Evolutionary conservation across 2,797 vertebrate genomes (phyloP).

Genomic region (Sphenodon punctatus): DNA sequence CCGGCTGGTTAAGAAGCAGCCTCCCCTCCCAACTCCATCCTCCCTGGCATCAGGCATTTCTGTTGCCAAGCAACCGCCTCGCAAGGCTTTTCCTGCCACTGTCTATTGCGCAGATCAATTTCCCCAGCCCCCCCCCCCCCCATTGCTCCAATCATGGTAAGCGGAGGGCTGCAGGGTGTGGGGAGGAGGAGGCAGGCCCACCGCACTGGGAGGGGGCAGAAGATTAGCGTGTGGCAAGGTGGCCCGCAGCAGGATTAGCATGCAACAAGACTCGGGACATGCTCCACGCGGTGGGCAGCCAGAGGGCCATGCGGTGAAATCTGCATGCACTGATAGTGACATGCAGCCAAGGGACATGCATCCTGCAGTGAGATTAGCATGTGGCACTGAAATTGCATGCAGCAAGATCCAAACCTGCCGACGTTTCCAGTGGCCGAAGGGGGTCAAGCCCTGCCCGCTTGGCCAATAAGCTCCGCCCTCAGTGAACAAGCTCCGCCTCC

Average conservation of each 20-base stretch:
- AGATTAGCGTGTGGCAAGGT: background rate
- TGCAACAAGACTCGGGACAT: no score
- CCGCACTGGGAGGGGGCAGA: no score
- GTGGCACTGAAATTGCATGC: no score
- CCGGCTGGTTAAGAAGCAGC: constrained; percentile 41
- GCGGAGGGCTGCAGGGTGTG: background rate
- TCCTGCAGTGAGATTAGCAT: background rate
- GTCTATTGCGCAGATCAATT: background rate
- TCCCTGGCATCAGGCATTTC: constrained; percentile 33
- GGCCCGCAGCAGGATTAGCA: background rate
- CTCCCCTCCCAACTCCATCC: background rate
- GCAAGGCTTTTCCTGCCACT: background rate
- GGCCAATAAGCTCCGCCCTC: no score
- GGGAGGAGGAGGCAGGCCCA: background rate
- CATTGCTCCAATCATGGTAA: no score
- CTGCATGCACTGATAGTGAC: background rate
- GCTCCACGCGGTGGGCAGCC: no score
- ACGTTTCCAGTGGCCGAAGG: no score
- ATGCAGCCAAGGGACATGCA: background rate
- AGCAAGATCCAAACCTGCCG: no score
- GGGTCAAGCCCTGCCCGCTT: no score
- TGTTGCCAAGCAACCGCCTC: constrained; percentile 58
- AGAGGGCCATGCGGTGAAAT: background rate
- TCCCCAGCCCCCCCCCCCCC: background rate
- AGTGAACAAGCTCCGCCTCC: no score